These are phyloP conservation scores for Rhagologus leucostigma DNA, from an alignment of 2,113 vertebrate genomes.

Conservation along the genomic window DNA sequence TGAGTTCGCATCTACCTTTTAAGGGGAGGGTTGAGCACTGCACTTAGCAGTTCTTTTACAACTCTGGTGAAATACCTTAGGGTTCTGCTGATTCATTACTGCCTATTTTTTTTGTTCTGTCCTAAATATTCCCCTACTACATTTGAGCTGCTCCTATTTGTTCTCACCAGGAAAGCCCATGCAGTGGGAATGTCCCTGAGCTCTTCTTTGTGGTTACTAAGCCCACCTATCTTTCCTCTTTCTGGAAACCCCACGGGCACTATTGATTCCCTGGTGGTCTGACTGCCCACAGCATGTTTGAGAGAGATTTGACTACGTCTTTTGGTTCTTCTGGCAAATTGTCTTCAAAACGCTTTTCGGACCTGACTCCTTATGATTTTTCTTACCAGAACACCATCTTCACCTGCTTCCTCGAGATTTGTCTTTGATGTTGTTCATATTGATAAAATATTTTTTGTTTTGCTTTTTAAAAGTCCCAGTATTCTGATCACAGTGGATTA, in stretches of 20 bases:
- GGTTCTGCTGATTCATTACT: neutral
- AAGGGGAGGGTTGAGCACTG: neutral
- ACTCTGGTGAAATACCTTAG: neutral
- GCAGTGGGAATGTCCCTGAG: neutral
- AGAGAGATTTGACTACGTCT: neutral
- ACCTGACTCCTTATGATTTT: neutral
- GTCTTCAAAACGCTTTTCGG: neutral
- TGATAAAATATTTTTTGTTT: neutral
- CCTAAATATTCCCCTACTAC: neutral
- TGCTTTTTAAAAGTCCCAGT: neutral
- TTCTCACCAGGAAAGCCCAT: neutral
- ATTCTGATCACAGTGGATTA: neutral
- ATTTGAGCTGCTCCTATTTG: neutral
- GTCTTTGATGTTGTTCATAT: neutral
- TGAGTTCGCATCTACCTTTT: neutral
- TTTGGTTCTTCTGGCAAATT: neutral
- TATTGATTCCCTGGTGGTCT: neutral
- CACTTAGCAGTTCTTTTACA: neutral
- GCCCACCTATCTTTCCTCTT: neutral
- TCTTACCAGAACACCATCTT: neutral
- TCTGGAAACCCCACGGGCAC: neutral
- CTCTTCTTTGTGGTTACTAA: neutral
- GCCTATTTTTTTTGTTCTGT: neutral
- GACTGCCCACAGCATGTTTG: neutral
- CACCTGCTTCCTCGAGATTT: neutral